Percentiles rank a stretch among this genome's conserved stretches.
These are phyloP conservation scores for Nomia melanderi DNA, from an alignment of 1,140 invertebrate genomes.

Conservation along the genomic window DNA sequence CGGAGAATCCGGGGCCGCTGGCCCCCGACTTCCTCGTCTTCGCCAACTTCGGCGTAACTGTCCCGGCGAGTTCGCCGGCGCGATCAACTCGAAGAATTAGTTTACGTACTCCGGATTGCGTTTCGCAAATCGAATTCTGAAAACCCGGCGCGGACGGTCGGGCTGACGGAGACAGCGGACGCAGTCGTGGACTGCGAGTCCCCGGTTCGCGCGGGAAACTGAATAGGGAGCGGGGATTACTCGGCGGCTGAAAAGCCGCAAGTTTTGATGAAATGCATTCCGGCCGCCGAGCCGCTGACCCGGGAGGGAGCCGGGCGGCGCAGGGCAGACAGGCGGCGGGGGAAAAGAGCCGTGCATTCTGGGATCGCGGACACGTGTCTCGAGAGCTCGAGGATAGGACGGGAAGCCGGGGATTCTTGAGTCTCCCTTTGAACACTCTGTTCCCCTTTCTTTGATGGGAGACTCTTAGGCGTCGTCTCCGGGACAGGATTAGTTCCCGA, in stretches of 20 bases:
- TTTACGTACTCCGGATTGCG: not conserved
- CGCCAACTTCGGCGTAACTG: not conserved
- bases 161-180: not conserved
- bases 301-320: slow-evolving; percentile 25
- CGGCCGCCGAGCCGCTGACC: slow-evolving; percentile 17
- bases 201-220: slow-evolving; percentile 8
- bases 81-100: slow-evolving; percentile 14
- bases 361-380: slow-evolving; percentile 8
- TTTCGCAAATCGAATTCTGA: not conserved
- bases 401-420: slow-evolving; percentile 4
- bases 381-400: slow-evolving; percentile 17
- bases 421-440: not conserved
- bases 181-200: slow-evolving; percentile 23
- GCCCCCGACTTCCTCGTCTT: not conserved
- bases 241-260: slow-evolving; percentile 49
- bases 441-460: not conserved
- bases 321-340: slow-evolving; percentile 3
- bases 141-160: not conserved
- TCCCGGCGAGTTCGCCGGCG: not conserved
- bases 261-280: slow-evolving; percentile 70
- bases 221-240: slow-evolving; percentile 19
- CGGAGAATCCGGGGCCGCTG: not conserved
- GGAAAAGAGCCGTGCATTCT: not conserved
- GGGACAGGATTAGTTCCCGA: slow-evolving; percentile 6
- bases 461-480: slow-evolving; percentile 11